Conservation (phyloP, 2,113 vertebrate genomes). For the Dendrocopos noguchii region DNA sequence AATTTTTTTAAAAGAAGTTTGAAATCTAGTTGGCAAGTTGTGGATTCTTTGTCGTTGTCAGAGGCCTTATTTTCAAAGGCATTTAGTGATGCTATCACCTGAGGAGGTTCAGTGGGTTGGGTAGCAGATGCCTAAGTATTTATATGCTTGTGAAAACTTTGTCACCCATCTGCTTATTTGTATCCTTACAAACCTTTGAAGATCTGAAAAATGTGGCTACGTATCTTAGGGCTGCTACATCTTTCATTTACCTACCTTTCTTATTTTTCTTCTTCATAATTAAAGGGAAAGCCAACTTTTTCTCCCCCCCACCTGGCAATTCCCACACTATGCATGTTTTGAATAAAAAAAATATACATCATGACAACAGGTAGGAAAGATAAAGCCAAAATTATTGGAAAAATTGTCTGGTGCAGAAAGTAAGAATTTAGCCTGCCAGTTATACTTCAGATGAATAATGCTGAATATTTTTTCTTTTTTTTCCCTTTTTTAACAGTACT, state of each 20-base stretch:
- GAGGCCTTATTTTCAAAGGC: not conserved
- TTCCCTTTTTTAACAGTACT: too few relatives aligned
- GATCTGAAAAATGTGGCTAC: not conserved
- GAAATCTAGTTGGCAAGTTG: not conserved
- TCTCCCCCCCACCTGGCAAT: not conserved
- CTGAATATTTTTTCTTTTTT: not conserved
- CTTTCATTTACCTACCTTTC: not conserved
- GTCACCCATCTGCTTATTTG: not conserved
- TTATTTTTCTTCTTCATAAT: not conserved
- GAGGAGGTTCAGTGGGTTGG: not conserved
- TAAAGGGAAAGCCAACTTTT: not conserved
- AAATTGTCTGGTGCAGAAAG: not conserved
- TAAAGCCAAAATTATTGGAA: not conserved
- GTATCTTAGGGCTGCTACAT: not conserved
- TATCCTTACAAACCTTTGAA: not conserved
- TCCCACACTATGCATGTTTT: not conserved
- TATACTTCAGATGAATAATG: not conserved
- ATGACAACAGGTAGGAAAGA: not conserved
- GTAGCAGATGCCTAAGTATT: not conserved
- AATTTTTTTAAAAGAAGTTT: not conserved
- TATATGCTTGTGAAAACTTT: not conserved
- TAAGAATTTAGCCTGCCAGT: not conserved
- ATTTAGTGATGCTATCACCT: not conserved
- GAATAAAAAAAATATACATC: not conserved
- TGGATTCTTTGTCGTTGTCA: not conserved